phyloP scores from a whole-genome alignment of 2,888 invertebrate genomes.

The Sipha maydis region DNA sequence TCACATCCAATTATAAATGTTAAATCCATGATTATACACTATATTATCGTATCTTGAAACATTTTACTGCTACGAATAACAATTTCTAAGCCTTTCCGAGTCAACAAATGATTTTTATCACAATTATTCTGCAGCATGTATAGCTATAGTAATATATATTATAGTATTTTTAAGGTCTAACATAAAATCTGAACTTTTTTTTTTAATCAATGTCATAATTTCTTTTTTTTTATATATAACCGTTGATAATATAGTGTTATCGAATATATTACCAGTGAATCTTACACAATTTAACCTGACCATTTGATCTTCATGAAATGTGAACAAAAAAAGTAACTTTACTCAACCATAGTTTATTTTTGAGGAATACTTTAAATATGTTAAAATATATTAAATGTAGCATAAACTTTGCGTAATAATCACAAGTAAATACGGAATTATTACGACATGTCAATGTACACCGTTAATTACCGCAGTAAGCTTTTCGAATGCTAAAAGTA shows the following conservation, averaged over 20 bases:
- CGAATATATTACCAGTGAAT: too few relatives aligned
- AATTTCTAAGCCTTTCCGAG: neutral
- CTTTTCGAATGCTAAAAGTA: neutral
- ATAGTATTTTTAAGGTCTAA: too few relatives aligned
- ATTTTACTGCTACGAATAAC: neutral
- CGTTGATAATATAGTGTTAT: too few relatives aligned
- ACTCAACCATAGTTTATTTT: too few relatives aligned
- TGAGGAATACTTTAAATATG: too few relatives aligned
- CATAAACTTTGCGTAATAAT: neutral
- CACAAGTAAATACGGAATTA: neutral
- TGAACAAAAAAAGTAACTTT: too few relatives aligned
- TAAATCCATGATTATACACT: neutral
- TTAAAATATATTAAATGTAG: neutral
- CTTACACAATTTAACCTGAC: too few relatives aligned
- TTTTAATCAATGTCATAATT: too few relatives aligned
- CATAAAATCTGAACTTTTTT: too few relatives aligned
- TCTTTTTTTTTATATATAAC: too few relatives aligned
- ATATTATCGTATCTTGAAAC: neutral
- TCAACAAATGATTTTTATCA: neutral
- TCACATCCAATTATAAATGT: neutral
- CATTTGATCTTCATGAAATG: too few relatives aligned
- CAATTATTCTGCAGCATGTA: neutral
- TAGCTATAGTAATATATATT: too few relatives aligned
- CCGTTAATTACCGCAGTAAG: neutral
- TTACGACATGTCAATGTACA: neutral